Base-by-base conservation (phyloP, 2,797 vertebrate species). In the Ctenopoma kingsleyae region DNA sequence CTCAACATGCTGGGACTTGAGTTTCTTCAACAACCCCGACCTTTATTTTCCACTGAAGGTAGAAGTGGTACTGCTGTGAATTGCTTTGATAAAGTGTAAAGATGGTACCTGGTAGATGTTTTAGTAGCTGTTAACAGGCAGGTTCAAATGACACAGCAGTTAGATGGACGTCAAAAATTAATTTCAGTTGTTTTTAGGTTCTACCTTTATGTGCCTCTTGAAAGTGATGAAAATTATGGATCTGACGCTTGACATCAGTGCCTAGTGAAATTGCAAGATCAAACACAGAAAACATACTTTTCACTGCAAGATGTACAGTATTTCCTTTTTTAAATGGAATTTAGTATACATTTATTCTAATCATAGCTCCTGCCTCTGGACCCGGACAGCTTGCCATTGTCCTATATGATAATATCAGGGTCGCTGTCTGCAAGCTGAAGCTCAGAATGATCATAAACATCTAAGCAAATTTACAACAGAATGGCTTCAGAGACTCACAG, bases 1-100 rank as follows among this genome's bases (percentile, higher is more conserved):
- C 20, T 74, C 17, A 46, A 67, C 87, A 87, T 82, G 89, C 67
- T 40, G 63, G 35, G 74, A 79, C 89, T 67, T 80, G 87, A 82
- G 48, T 64, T 25, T 71, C 11, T 60, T 65, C 49, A 43, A 46
- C 5, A 51, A 22, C 16, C 36, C 1, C 10, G 7, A 23, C 36
- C 35, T 63, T 56, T 5, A 25, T 74, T 84, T 90, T 84, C 81
- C 77, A 59, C 36, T 22, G 25, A 4, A 35, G 44, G 16, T 23
- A 32, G n/a, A 46, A 56, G 51, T 51, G 59, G 15, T 10, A 16
- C 38, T 20, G 12, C 32, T 65, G 66, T 55, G 10, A 77, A 74
- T 13, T 41, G 44, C 50, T 69, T 49, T 46, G 49, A 19, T 41
- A 8, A 61, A 54, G 61, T 43, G 73, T 1, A 54, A 36, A 23